Percentiles rank a stretch among this genome's conserved stretches.
These are phyloP conservation scores for Clarias fuscus DNA, from an alignment of 2,797 vertebrate species.

Conservation along the genomic window DNA sequence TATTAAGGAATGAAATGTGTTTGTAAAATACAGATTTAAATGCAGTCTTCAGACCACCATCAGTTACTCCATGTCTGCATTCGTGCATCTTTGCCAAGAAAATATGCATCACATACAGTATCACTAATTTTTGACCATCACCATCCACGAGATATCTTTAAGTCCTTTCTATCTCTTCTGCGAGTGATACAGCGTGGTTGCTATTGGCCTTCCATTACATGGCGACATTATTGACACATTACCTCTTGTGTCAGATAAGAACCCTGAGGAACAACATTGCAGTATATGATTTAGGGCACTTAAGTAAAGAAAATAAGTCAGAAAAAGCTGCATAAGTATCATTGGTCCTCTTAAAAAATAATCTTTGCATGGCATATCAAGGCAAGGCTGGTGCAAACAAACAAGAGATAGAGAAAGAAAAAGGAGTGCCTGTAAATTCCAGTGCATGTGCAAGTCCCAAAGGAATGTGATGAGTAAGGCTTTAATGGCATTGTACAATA, in stretches of 20 bases:
- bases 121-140: background rate
- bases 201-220: conserved; percentile 29
- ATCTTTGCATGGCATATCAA: conserved; percentile 37
- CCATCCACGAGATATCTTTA: background rate
- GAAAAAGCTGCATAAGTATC: conserved; percentile 24
- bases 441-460: conserved; percentile 76
- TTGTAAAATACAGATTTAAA: background rate
- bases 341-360: conserved; percentile 13
- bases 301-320: conserved; percentile 35
- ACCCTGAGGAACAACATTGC: conserved; percentile 46
- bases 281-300: conserved; percentile 47
- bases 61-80: background rate
- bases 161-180: conserved; percentile 11
- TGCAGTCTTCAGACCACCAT: background rate
- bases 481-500: conserved; percentile 23
- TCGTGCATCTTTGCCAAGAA: background rate
- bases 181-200: conserved; percentile 15
- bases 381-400: conserved; percentile 45
- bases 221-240: conserved; percentile 23
- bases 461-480: conserved; percentile 45
- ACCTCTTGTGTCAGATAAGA: conserved; percentile 20
- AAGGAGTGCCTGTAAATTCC: conserved; percentile 66
- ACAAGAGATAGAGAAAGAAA: conserved; percentile 14
- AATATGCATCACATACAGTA: background rate
- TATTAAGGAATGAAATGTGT: background rate